A percentile compares a stretch with the other conserved stretches of the same genome.
Conservation (phyloP, 2,113 vertebrate species). For the Bos taurus region DNA sequence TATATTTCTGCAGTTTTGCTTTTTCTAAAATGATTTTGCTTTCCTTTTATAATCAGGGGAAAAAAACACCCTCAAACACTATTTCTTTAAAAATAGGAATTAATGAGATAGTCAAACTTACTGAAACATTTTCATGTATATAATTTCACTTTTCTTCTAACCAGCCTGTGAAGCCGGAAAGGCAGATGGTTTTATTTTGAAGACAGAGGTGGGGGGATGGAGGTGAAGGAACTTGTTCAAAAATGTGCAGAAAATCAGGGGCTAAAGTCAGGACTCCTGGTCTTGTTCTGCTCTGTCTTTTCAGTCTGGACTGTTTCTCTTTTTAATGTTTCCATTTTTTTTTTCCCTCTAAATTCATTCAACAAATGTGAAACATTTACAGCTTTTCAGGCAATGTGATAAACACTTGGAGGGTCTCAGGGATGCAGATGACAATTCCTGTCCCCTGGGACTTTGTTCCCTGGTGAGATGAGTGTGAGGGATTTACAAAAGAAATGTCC, state of each 20-base stretch:
- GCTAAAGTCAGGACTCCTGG: neutral
- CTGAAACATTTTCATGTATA: neutral
- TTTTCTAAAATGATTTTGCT: slow-evolving; percentile 34
- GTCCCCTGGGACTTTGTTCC: neutral
- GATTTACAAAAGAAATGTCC: slow-evolving; percentile 3
- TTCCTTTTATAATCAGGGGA: slow-evolving; percentile 37
- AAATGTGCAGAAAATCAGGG: neutral
- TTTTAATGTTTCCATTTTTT: neutral
- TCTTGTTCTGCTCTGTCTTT: neutral
- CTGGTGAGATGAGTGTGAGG: neutral
- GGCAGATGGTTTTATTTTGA: slow-evolving; percentile 18
- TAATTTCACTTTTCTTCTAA: slow-evolving; percentile 24
- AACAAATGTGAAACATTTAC: neutral
- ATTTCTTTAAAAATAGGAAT: slow-evolving; percentile 59
- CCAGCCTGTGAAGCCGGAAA: neutral
- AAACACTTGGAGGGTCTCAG: neutral
- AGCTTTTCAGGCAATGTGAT: neutral
- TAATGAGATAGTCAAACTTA: slow-evolving; percentile 19
- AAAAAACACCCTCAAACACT: neutral
- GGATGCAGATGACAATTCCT: neutral
- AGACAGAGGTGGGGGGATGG: neutral
- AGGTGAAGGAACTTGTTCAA: neutral
- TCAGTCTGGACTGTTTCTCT: neutral
- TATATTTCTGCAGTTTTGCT: neutral
- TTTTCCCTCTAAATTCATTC: neutral